Percentiles rank a stretch among this genome's conserved stretches.
phyloP scores from a whole-genome alignment of 53 echinoderm and acorn worm species.

The Paracentrotus lividus region DNA sequence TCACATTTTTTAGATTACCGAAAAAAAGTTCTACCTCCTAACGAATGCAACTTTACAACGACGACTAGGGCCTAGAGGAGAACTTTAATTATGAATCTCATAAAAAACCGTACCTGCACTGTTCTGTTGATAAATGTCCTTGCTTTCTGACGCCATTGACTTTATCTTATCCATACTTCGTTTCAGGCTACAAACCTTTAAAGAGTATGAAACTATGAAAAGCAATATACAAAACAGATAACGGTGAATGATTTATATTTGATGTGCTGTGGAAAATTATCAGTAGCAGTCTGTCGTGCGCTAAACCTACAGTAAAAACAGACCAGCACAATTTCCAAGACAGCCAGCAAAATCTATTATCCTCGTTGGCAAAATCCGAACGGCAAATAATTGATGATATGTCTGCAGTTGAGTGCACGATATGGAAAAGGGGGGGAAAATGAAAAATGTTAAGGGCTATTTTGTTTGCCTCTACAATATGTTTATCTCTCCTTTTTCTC shows the following conservation, averaged over 20 bases:
- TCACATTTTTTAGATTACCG: no score
- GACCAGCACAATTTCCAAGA: neutral
- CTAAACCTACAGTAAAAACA: neutral
- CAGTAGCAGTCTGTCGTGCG: neutral
- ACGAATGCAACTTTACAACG: no score
- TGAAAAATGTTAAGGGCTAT: no score
- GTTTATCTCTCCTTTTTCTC: no score
- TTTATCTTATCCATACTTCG: slow-evolving; percentile 83
- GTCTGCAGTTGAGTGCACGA: neutral
- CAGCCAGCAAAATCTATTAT: neutral
- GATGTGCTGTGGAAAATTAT: neutral
- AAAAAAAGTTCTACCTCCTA: no score
- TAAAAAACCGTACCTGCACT: slow-evolving; percentile 89
- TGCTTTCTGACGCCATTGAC: slow-evolving; percentile 79
- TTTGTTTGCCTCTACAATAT: no score
- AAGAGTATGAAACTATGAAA: neutral
- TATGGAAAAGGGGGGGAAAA: no score
- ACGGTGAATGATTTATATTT: neutral
- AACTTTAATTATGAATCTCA: no score
- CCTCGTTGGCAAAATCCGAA: no score
- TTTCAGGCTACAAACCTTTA: neutral
- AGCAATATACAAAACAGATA: neutral
- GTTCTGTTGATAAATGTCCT: slow-evolving; percentile 84
- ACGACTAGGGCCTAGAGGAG: no score
- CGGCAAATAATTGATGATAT: no score